Percentiles rank a stretch among this genome's conserved stretches.
Evolutionary conservation across 2,888 invertebrate genomes (phyloP).

Genomic region (Drosophila cracens): DNA sequence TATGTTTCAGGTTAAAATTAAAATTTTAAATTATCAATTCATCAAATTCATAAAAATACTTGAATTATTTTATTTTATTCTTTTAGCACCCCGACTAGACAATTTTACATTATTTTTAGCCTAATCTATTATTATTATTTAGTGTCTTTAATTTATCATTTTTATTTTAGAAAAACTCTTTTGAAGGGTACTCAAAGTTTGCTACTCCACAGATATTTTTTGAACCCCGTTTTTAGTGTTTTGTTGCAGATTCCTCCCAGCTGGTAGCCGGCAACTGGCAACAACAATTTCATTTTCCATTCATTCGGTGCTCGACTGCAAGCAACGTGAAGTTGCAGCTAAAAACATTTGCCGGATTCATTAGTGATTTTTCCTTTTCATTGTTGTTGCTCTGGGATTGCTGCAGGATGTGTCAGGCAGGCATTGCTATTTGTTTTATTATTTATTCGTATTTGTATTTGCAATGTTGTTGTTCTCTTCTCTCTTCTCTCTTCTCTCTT

Average conservation of each 20-base stretch:
- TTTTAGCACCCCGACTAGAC: rapidly evolving
- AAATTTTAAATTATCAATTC: not conserved
- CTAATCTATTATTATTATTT: not conserved
- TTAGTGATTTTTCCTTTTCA: conserved; percentile 61
- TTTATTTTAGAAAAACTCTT: not conserved
- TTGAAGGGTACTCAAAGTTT: not conserved
- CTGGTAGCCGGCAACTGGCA: conserved; percentile 39
- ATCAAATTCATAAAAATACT: not conserved
- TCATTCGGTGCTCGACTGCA: conserved; percentile 47
- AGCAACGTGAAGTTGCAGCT: conserved; percentile 63
- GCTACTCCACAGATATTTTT: not conserved
- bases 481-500: not conserved
- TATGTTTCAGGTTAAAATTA: not conserved
- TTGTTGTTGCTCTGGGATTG: conserved; percentile 44
- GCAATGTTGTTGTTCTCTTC: not conserved
- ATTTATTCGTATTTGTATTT: conserved; percentile 66
- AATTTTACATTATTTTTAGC: rapidly evolving
- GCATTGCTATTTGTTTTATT: conserved; percentile 67
- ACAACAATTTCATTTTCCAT: conserved; percentile 71
- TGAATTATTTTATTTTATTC: not conserved
- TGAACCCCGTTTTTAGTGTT: not conserved
- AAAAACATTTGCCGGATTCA: conserved; percentile 72
- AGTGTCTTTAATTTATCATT: not conserved
- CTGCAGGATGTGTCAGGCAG: conserved; percentile 69
- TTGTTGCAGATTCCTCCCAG: not conserved